Base-by-base conservation (phyloP, 2,888 invertebrate species). In the Dynastes grantii region DNA sequence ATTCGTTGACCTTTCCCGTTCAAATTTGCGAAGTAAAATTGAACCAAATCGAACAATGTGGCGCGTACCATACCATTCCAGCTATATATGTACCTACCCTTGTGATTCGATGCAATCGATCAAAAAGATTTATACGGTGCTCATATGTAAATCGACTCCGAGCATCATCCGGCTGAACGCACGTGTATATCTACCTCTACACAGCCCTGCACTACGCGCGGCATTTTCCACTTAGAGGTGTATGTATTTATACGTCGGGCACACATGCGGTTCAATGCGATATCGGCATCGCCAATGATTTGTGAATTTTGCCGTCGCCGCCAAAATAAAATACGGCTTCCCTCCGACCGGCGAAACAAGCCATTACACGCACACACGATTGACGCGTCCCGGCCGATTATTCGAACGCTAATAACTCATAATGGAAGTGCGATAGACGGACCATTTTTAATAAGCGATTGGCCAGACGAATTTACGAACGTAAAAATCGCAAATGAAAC, bases 111-210 rank as follows among this genome's bases (percentile, higher is more conserved):
- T 49, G 58, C 37, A 22, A 64, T 76, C 63, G 76, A 71, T 71
- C 71, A 71, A 71, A 70, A 40, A 71, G 71, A 71, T 71, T 71
- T 71, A 71, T 58, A 58, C 71, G 71, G 71, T 71, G 71, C 71
- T 71, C 71, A 71, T 71, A 71, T 71, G 71, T 40, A 71, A 71
- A 71, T 71, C 71, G 71, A 71, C 71, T 71, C 37, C 70, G 70
- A 32, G 70, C 53, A 51, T 70, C 51, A 27, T 51, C 70, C 55
- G 71, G 71, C 37, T 37, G 67, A 40, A 67, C 67, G 67, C 67
- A 45, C 67, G 67, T 67, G 67, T 67, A 55, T 22, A 55, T 55
- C n/a, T 55, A 16, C 55, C 55, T 55, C n/a, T 63, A 5, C 27
- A 37, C 2, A 37, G 22, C 22, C 22, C 22, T 22, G 22, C 22